Percentiles rank a stretch among this genome's conserved stretches.
Evolutionary conservation across 2,113 vertebrate genomes (phyloP).

Genomic region (Neodontobutis hainanensis): DNA sequence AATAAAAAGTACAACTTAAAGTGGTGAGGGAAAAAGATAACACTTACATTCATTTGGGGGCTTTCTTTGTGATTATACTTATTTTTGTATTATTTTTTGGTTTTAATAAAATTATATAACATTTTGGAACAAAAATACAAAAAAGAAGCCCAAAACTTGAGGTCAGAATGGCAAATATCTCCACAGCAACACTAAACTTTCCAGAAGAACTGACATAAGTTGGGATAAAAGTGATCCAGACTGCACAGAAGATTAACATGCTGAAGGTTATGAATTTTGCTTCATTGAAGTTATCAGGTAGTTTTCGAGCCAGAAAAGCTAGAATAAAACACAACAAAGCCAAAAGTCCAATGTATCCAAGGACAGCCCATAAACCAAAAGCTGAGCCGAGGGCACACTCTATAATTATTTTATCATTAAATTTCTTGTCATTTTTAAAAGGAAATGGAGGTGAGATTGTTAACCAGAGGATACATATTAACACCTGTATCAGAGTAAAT

Average conservation of each 20-base stretch:
- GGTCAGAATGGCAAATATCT: constrained; percentile 80
- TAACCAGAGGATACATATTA: constrained; percentile 73
- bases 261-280: constrained; percentile 81
- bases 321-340: constrained; percentile 74
- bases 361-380: constrained; percentile 71
- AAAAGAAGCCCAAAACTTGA: constrained; percentile 75
- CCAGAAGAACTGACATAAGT: constrained; percentile 80
- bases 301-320: constrained; percentile 75
- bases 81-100: constrained; percentile 6
- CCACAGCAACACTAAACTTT: constrained; percentile 79
- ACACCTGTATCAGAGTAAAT: constrained; percentile 56
- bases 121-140: constrained; percentile 79
- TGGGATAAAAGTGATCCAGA: constrained; percentile 80
- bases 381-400: constrained; percentile 72
- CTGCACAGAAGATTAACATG: constrained; percentile 80
- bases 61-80: too few relatives aligned
- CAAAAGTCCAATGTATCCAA: constrained; percentile 76
- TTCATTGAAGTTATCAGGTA: constrained; percentile 80
- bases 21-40: too few relatives aligned
- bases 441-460: constrained; percentile 69
- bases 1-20: too few relatives aligned
- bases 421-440: constrained; percentile 31
- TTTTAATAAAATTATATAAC: constrained; percentile 75
- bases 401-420: constrained; percentile 71
- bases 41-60: too few relatives aligned